Evolutionary conservation across 2,113 vertebrate species (phyloP), one percentile per base, ranked within the genome.

Genomic region (Aegithalos caudatus): DNA sequence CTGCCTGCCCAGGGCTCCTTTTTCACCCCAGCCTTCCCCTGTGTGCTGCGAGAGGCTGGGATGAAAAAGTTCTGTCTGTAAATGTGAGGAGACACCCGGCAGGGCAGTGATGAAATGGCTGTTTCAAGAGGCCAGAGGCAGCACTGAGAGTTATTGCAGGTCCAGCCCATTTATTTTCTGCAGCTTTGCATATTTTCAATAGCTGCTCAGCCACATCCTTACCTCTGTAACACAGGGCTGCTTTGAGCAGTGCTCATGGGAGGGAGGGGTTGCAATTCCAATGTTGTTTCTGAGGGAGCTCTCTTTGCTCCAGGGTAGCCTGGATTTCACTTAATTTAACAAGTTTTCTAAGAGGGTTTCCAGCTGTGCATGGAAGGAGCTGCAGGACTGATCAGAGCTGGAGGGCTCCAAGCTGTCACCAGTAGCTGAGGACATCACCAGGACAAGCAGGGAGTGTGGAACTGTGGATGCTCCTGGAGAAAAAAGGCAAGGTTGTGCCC

Each of bases 161-260:
- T 95, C 93, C 86, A 88, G 66, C 60, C 82, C 94, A 85, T 95
- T 95, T 91, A 96, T 96, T 98, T 97, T 95, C 96, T 91, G 88
- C 85, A 93, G 94, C 94, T 97, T 97, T 92, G 82, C 95, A 92
- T 98, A 95, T 95, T 98, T 98, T 95, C 97, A 97, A 86, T 97
- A 96, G 92, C 94, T 97, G 83, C 95, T 95, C 84, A 92, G 95
- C 96, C 96, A 95, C 97, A 97, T 94, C 95, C 97, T 97, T 96
- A 92, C 94, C 87, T 96, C 2, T 50, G 54, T 65, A 97, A 97
- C 97, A 98, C 91, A 97, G 95, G 94, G 96, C 94, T 94, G 92
- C 95, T 98, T 97, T 98, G 85, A 97, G 95, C 70, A 84, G 90
- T 1, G 7, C 87, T n/a, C 5, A 1, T 60, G 64, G 88, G 64